These are phyloP conservation scores for Brachypalpus laphriformis DNA, from an alignment of 2,888 invertebrate genomes.

Conservation along the genomic window DNA sequence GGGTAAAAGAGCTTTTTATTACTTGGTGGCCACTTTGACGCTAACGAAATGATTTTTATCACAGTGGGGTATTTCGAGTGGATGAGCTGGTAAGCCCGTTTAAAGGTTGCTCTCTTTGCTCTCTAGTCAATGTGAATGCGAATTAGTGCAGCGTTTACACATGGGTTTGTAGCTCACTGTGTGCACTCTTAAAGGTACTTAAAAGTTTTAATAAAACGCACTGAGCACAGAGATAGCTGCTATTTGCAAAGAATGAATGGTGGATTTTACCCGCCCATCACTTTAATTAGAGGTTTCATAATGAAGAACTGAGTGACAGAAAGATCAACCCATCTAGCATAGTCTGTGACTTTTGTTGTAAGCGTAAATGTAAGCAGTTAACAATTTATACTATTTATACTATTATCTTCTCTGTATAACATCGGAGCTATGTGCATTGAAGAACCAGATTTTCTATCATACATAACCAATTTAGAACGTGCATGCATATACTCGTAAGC, in stretches of 20 bases:
- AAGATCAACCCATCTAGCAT: not conserved
- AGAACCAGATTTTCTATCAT: too few relatives aligned
- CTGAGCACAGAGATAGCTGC: conserved; percentile 27
- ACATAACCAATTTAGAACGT: too few relatives aligned
- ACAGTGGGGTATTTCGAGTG: conserved; percentile 2
- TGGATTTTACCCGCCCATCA: not conserved
- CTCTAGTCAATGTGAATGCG: conserved; percentile 10
- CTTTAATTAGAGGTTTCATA: conserved; percentile 10
- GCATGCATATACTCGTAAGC: too few relatives aligned
- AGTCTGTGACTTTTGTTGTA: not conserved
- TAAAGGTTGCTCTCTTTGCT: not conserved
- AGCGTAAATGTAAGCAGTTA: too few relatives aligned
- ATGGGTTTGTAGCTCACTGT: not conserved
- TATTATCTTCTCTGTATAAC: too few relatives aligned
- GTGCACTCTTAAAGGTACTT: not conserved
- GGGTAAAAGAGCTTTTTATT: conserved; percentile 49
- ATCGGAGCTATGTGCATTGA: too few relatives aligned
- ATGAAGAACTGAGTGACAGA: not conserved
- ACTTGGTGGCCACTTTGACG: conserved; percentile 62
- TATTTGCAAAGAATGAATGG: not conserved
- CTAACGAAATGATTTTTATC: conserved; percentile 65
- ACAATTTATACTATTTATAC: too few relatives aligned
- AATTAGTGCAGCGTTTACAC: conserved; percentile 11
- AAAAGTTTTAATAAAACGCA: conserved; percentile 54
- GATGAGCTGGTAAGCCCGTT: not conserved